Base-by-base conservation (phyloP, 2,113 vertebrate species). In the Sardina pilchardus region DNA sequence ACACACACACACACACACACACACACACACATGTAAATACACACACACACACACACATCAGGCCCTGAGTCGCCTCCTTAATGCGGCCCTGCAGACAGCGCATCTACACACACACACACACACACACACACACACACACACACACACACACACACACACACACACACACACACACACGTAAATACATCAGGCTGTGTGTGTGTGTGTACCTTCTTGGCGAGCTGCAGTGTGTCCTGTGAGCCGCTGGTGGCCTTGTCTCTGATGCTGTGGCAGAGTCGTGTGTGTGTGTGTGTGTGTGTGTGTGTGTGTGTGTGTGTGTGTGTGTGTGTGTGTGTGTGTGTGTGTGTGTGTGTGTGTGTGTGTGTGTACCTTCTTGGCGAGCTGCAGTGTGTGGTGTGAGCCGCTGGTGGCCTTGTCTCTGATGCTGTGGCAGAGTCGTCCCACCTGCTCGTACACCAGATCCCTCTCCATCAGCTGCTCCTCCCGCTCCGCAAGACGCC, bases 401-500 rank as follows among this genome's bases (percentile, higher is more conserved):
- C 94, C 48, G 0, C 89, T 92, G 47, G 96, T 93, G 0, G 86
- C 93, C 86, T 91, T 93, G 34, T 88, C 75, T 1, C 50, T 88
- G 56, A 96, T 91, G 36, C 94, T 93, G 75, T 95, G 93, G 0
- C 93, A 94, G 82, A 99, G 93, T 47, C 89, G 88, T 0, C 93
- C 95, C 88, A 98, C 90, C 26, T 97, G 97, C 82, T 98, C 93
- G 0, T 93, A 94, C 17, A 98, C 94, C 82, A 97, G 93, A 21
- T 96, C 95, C 43, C 92, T 97, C 87, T 98, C 96, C 93, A 97
- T 89, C 88, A 97, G 67, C 85, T 94, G 95, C 84, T 96, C 93
- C 91, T 99, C 96, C 36, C 94, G 94, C 82, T 96, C 94, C 9
- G 93, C 87, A 86, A 99, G 90, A 81, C 93, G 93, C n/a, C 91